Percentiles rank a stretch among this genome's conserved stretches.
These are phyloP conservation scores for Macropodus opercularis DNA, from an alignment of 2,797 vertebrate genomes.

Conservation along the genomic window DNA sequence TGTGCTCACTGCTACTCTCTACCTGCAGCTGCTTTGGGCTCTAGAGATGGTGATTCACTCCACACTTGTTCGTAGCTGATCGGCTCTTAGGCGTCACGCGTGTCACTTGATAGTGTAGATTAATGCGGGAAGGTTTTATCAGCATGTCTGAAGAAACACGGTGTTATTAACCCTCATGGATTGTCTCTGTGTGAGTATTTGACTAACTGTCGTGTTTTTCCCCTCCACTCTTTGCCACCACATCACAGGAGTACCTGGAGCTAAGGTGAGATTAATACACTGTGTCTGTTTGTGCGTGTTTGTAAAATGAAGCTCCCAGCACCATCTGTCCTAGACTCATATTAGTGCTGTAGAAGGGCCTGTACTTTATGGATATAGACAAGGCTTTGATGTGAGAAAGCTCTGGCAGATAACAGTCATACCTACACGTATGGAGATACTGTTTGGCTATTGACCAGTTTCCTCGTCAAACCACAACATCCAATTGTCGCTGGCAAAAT, in stretches of 20 bases:
- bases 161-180: slow-evolving; percentile 8
- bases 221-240: slow-evolving; percentile 27
- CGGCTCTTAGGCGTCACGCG: slow-evolving; percentile 52
- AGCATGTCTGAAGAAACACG: background rate
- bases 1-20: slow-evolving; percentile 19
- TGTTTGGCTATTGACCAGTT: slow-evolving; percentile 5
- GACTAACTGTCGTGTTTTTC: slow-evolving; percentile 61
- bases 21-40: slow-evolving; percentile 50
- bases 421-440: slow-evolving; percentile 26
- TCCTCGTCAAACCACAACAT: background rate
- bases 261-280: slow-evolving; percentile 85
- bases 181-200: slow-evolving; percentile 13
- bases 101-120: slow-evolving; percentile 43
- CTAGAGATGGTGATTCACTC: slow-evolving; percentile 67
- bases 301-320: slow-evolving; percentile 24
- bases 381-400: slow-evolving; percentile 60
- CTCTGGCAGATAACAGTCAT: slow-evolving; percentile 35
- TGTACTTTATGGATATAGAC: slow-evolving; percentile 64
- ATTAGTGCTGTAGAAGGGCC: slow-evolving; percentile 19
- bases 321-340: slow-evolving; percentile 30
- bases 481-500: background rate
- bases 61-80: slow-evolving; percentile 67
- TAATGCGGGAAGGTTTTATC: slow-evolving; percentile 5
- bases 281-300: slow-evolving; percentile 14
- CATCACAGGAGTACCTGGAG: slow-evolving; percentile 82